phyloP scores from a whole-genome alignment of 2,797 vertebrate species.

The Hylomyscus alleni region DNA sequence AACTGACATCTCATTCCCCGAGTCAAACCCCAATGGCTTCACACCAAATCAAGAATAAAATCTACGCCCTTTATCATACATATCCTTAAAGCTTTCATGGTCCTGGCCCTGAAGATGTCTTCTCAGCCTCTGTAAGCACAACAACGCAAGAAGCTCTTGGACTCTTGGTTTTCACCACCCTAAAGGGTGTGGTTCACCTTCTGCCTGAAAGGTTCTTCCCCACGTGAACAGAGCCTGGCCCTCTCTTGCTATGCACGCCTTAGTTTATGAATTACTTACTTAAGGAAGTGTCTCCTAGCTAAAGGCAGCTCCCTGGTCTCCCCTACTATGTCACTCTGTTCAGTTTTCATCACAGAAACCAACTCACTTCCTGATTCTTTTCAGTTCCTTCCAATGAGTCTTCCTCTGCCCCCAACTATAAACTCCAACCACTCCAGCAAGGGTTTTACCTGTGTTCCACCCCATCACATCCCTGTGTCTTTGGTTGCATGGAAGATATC shows the following conservation, averaged over 20 bases:
- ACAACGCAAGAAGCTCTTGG: not conserved
- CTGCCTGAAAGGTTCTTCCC: not conserved
- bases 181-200: not conserved
- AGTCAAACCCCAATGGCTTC: not conserved
- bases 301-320: not conserved
- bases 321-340: not conserved
- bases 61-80: slow-evolving; percentile 52
- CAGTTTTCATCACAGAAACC: not conserved
- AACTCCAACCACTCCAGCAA: not conserved
- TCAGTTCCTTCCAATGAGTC: not conserved
- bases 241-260: not conserved
- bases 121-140: not conserved
- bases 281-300: slow-evolving; percentile 55
- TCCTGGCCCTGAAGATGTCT: not conserved
- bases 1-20: not conserved
- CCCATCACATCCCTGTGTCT: not conserved
- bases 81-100: not conserved
- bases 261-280: slow-evolving; percentile 66
- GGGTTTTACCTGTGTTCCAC: not conserved
- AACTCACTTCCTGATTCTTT: slow-evolving; percentile 57
- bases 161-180: not conserved
- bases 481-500: not conserved
- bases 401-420: not conserved
- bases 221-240: not conserved
- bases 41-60: not conserved